Evolutionary conservation across 2,113 vertebrate species (phyloP), one percentile per base, ranked within the genome.

Genomic region (Engraulis encrasicolus): DNA sequence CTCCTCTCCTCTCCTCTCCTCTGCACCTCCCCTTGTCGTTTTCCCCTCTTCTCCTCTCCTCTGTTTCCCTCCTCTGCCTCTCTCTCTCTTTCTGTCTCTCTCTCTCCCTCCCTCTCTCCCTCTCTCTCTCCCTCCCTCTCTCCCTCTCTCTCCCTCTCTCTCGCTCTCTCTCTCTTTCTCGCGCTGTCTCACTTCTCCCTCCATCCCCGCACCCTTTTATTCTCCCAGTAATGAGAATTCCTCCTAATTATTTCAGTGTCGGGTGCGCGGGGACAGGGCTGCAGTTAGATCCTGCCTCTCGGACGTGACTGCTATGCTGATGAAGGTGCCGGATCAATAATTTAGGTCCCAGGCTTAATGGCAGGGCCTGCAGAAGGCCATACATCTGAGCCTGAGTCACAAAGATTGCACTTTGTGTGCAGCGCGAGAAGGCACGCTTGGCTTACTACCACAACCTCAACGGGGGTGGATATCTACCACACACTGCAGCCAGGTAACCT

Each of bases 231-330:
- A 99, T 99, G 97, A 99, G 97, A 98, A 97, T 96, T 95, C 93
- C 96, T 98, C 95, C 97, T 99, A 97, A 99, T 99, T 97, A 98
- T 99, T 97, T 97, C 97, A 95, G 96, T 95, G 97, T 96, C 96
- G 96, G 95, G 94, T 96, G 96, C 96, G 91, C 89, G 92, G 92
- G 96, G 96, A 96, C 95, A 48, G 93, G 95, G 94, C 93, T 93
- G 92, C 94, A 95, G 95, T 96, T 95, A 96, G 96, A 96, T 95
- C 96, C 96, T 90, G 93, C 93, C 93, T 91, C 95, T 45, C 17
- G 93, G 95, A 99, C 97, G 97, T 99, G 98, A 99, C 97, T 96
- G 95, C 95, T 95, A 94, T 99, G 96, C 97, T 98, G 97, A 99
- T 99, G 93, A 95, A 96, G 95, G 93, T 94, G 83, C 90, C 90